Evolutionary conservation across 92 coral and sea anemone genomes (phyloP).

Genomic region (Pocillopora meandrina): DNA sequence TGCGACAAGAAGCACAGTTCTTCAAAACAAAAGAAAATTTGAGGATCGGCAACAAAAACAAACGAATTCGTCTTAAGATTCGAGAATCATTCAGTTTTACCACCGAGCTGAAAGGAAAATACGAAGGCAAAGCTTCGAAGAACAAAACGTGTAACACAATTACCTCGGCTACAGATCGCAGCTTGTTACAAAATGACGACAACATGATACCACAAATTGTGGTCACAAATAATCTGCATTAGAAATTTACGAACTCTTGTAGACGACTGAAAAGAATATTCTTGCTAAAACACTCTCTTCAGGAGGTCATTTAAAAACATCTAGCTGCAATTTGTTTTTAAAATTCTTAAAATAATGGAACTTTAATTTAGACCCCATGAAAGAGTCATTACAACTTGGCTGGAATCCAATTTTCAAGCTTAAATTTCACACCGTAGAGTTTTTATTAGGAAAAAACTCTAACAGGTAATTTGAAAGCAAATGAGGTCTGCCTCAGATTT

Average conservation of each 20-base stretch:
- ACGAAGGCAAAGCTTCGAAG: background rate
- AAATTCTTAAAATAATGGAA: conserved; percentile 1
- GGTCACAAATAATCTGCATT: background rate
- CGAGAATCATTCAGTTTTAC: background rate
- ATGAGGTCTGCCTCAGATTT: background rate
- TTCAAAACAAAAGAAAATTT: background rate
- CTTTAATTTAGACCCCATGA: background rate
- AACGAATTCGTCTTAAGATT: background rate
- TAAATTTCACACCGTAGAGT: background rate
- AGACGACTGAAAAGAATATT: background rate
- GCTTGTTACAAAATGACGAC: conserved; percentile 40
- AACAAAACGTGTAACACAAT: background rate
- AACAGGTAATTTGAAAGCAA: background rate
- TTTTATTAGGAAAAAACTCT: background rate
- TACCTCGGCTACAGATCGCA: conserved; percentile 60
- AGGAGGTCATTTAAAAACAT: background rate
- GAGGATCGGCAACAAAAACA: background rate
- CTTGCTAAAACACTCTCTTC: background rate
- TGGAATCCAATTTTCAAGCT: conserved; percentile 3
- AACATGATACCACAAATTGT: conserved; percentile 38
- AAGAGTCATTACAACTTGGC: background rate
- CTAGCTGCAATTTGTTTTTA: background rate
- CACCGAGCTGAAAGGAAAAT: background rate
- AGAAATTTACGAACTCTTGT: background rate
- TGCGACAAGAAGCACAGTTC: background rate